Evolutionary conservation across 2,797 vertebrate genomes (phyloP).

Genomic region (Huso huso): DNA sequence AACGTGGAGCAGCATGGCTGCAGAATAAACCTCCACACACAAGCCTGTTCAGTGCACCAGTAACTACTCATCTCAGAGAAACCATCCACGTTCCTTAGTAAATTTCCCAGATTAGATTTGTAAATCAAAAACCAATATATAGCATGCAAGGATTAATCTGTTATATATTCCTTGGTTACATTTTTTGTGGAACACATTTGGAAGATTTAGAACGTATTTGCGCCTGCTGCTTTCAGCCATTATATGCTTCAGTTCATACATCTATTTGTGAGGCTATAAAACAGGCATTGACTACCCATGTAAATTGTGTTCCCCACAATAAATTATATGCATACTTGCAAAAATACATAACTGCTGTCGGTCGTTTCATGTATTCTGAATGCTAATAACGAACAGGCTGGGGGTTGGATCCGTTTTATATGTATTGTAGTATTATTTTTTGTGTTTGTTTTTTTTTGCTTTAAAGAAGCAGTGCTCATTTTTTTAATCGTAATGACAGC

Average conservation of each 20-base stretch:
- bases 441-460: conserved; percentile 26
- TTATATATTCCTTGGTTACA: conserved; percentile 98
- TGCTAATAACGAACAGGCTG: conserved; percentile 76
- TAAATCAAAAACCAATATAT: conserved; percentile 97
- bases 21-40: neutral
- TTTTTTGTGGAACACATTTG: conserved; percentile 87
- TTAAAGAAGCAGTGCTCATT: neutral
- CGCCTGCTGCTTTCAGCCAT: conserved; percentile 91
- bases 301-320: conserved; percentile 99
- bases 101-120: conserved; percentile 87
- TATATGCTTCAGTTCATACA: conserved; percentile 99
- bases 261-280: conserved; percentile 99
- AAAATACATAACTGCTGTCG: conserved; percentile 94
- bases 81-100: conserved; percentile 60
- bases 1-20: conserved; percentile 5
- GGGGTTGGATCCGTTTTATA: conserved; percentile 44
- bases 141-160: conserved; percentile 93
- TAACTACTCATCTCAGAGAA: conserved; percentile 36
- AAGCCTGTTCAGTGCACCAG: neutral
- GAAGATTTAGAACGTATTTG: conserved; percentile 98
- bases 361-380: conserved; percentile 77
- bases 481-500: neutral
- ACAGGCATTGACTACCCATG: conserved; percentile 98
- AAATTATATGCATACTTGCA: conserved; percentile 99
- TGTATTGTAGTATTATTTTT: conserved; percentile 36